These are phyloP conservation scores for Cyanoderma ruficeps DNA, from an alignment of 2,113 vertebrate species.

Conservation along the genomic window DNA sequence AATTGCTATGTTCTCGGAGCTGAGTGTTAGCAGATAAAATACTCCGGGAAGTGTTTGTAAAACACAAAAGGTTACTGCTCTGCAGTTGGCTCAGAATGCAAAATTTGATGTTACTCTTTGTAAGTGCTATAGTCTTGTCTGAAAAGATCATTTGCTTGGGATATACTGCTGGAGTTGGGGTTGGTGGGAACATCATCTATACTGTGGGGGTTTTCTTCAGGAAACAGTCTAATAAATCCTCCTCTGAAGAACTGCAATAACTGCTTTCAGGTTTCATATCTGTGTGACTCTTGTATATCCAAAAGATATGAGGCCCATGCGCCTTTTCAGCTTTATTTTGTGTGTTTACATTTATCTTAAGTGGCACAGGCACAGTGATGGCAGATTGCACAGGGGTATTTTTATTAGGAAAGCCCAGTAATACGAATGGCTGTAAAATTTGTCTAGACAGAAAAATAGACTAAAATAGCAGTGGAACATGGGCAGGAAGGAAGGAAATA, in stretches of 20 bases:
- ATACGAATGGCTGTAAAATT: not conserved
- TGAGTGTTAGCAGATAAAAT: not conserved
- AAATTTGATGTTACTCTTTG: not conserved
- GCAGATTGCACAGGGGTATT: not conserved
- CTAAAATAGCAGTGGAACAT: not conserved
- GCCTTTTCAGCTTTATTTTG: not conserved
- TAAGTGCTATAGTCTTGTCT: not conserved
- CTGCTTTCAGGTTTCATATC: not conserved
- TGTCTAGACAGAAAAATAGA: slow-evolving; percentile 1
- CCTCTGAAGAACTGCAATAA: not conserved
- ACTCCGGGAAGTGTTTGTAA: not conserved
- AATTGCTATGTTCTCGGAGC: not conserved
- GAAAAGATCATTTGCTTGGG: not conserved
- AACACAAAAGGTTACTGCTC: not conserved
- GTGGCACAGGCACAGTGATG: not conserved
- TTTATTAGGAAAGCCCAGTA: not conserved
- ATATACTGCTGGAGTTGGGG: not conserved
- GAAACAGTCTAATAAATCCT: not conserved
- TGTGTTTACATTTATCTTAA: not conserved
- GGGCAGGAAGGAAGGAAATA: not conserved
- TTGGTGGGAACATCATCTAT: not conserved
- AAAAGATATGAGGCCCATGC: not conserved
- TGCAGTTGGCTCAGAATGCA: not conserved
- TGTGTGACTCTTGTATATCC: not conserved
- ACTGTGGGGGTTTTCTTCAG: not conserved